Base-by-base conservation (phyloP, 2,113 vertebrate species). In the Melanocharis versteri region DNA sequence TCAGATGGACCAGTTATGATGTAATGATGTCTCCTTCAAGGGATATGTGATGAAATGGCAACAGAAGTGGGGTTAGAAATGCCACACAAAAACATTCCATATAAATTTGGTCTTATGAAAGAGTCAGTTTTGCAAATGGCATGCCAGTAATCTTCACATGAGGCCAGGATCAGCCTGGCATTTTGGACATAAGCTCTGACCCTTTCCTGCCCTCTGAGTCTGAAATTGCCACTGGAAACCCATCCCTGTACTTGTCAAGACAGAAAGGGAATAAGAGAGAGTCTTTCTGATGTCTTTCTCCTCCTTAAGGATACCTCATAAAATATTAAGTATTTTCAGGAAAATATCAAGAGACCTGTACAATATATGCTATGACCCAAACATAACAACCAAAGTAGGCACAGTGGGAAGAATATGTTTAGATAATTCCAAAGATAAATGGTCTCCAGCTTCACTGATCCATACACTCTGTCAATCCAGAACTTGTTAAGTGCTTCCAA, bases 401-500 rank as follows among this genome's bases (percentile, higher is more conserved):
- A 98, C 96, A 58, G 93, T 98, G 94, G 96, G 98, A 96, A 98
- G 97, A 98, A 98, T 98, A 98, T 98, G 97, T 98, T 98, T 98
- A 97, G 98, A 98, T 98, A 98, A 98, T 97, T 98, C 98, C 97
- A 98, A 99, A 98, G 98, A 99, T 98, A 98, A 99, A 96, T 95
- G 97, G 97, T 98, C 98, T 94, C 97, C 98, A 96, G 98, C 97
- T 94, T 94, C 98, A 97, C 98, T 98, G 97, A 98, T 98, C 95
- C 98, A 98, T 95, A 61, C 33, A 98, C 97, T 96, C 96, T 98
- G 97, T 98, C 98, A 97, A 98, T 98, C 98, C 98, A 98, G 97
- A 98, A 98, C 94, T 99, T 98, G 97, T 97, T 98, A 98, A 98
- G 98, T 97, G 98, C 98, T 97, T 98, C 98, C 96, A 98, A 98